Evolutionary conservation across 2,888 invertebrate genomes (phyloP).

Genomic region (Eupithecia vulgata): DNA sequence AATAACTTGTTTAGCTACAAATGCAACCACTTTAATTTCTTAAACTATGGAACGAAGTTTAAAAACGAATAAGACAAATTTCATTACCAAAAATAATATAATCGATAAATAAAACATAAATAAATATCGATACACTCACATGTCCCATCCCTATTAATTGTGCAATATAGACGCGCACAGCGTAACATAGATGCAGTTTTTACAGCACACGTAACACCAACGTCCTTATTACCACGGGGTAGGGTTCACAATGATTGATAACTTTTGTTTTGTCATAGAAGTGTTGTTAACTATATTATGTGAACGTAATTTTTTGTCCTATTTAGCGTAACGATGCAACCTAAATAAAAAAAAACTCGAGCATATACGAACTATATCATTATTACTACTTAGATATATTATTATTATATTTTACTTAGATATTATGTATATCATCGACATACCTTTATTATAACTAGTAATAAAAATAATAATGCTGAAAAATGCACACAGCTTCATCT

Average conservation of each 20-base stretch:
- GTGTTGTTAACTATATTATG: neutral
- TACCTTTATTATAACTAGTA: too few relatives aligned
- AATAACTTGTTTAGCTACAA: neutral
- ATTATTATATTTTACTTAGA: too few relatives aligned
- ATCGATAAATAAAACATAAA: constrained; percentile 3
- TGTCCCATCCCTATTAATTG: constrained; percentile 60
- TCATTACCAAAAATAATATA: neutral
- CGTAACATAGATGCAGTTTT: constrained; percentile 63
- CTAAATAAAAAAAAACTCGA: constrained; percentile 9
- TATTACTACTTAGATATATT: too few relatives aligned
- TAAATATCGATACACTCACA: constrained; percentile 18
- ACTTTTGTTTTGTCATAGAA: constrained; percentile 2
- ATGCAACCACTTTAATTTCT: neutral
- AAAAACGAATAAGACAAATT: neutral
- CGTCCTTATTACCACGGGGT: constrained; percentile 2
- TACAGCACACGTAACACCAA: constrained; percentile 28
- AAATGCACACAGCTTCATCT: too few relatives aligned
- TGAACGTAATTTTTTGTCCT: neutral
- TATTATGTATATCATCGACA: too few relatives aligned
- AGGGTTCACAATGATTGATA: constrained; percentile 16
- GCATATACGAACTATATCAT: too few relatives aligned
- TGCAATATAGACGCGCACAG: constrained; percentile 64
- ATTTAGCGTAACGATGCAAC: constrained; percentile 9
- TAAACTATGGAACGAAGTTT: neutral
- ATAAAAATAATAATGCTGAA: too few relatives aligned